Evolutionary conservation across 2,113 vertebrate genomes (phyloP).

Genomic region (Lepus americanus): DNA sequence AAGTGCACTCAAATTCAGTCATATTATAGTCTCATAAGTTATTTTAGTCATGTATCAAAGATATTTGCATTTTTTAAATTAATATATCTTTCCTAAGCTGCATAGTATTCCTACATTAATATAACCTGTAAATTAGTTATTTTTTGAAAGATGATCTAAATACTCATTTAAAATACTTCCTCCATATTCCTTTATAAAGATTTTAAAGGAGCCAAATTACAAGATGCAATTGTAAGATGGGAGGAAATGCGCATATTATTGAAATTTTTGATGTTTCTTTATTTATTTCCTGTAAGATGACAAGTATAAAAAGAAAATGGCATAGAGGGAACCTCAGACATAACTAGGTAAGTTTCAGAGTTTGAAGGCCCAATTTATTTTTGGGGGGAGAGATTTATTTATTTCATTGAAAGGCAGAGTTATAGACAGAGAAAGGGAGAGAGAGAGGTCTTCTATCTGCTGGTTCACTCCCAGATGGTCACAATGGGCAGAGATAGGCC

Average conservation of each 20-base stretch:
- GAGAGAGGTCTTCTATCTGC: too few relatives aligned
- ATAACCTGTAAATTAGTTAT: background rate
- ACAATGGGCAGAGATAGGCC: too few relatives aligned
- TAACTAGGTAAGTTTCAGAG: background rate
- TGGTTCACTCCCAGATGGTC: too few relatives aligned
- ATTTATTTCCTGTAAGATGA: background rate
- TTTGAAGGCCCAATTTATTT: background rate
- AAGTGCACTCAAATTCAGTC: background rate
- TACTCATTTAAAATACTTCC: background rate
- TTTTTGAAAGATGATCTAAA: background rate
- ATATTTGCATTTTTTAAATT: background rate
- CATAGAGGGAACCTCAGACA: background rate
- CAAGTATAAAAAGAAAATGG: background rate
- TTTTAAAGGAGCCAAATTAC: background rate
- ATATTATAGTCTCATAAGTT: background rate
- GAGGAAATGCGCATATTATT: background rate
- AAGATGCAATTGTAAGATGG: conserved; percentile 15
- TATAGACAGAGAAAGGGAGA: too few relatives aligned
- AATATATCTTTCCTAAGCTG: background rate
- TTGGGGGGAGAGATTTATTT: too few relatives aligned
- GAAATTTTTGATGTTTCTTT: background rate
- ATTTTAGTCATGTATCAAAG: background rate
- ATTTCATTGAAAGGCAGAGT: too few relatives aligned
- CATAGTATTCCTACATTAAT: background rate
- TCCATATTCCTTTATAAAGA: background rate